These are phyloP conservation scores for Mobula birostris DNA, from an alignment of 2,113 vertebrate genomes.

Conservation along the genomic window DNA sequence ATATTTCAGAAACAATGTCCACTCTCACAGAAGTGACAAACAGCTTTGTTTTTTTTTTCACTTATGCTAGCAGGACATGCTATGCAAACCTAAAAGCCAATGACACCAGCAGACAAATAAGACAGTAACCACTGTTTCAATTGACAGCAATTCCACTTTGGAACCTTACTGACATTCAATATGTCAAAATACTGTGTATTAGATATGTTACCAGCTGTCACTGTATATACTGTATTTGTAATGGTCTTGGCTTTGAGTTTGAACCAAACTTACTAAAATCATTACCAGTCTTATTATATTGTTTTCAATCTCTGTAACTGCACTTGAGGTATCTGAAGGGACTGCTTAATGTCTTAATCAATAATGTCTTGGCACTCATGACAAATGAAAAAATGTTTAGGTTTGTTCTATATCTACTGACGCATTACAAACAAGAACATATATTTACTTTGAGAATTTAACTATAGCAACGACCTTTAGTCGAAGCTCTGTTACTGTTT, in stretches of 20 bases:
- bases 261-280: background rate
- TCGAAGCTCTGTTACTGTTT: background rate
- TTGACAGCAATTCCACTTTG: background rate
- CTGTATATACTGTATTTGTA: background rate
- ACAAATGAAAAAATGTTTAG: background rate
- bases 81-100: background rate
- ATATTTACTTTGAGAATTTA: background rate
- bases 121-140: background rate
- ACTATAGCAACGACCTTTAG: background rate
- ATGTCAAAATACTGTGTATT: background rate
- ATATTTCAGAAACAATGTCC: background rate
- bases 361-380: background rate
- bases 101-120: background rate
- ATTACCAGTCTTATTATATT: background rate
- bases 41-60: slow-evolving; percentile 15
- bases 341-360: background rate
- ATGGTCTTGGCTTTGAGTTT: background rate
- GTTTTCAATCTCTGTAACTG: background rate
- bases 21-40: background rate
- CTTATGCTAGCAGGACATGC: background rate
- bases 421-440: background rate
- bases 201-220: background rate
- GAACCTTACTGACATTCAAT: background rate
- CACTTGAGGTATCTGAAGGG: background rate
- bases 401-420: background rate